These are phyloP conservation scores for Mesocricetus auratus DNA, from an alignment of 2,113 vertebrate genomes.

Conservation along the genomic window DNA sequence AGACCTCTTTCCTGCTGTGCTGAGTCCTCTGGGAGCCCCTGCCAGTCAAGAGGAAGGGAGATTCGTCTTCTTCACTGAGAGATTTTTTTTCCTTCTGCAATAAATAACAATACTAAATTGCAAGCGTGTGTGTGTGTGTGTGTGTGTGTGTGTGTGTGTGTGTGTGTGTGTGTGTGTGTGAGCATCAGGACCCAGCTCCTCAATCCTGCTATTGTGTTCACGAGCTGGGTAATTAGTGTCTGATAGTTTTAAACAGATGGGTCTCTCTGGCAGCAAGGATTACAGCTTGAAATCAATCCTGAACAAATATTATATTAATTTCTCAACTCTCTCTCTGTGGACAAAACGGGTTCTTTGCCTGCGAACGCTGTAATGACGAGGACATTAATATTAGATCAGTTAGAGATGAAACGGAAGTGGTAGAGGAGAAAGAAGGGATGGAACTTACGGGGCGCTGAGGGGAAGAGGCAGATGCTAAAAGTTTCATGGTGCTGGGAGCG, in stretches of 20 bases:
- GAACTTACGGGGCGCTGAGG: conserved; percentile 69
- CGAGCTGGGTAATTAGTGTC: conserved; percentile 86
- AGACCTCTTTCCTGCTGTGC: neutral
- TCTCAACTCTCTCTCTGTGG: conserved; percentile 86
- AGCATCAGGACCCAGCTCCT: conserved; percentile 75
- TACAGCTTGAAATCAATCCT: conserved; percentile 87
- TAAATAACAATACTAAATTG: conserved; percentile 80
- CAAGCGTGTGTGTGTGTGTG: conserved; percentile 57
- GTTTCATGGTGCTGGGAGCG: conserved; percentile 62
- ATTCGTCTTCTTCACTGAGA: conserved; percentile 49
- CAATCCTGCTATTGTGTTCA: conserved; percentile 78
- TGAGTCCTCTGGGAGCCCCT: conserved; percentile 54
- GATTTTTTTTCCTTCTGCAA: conserved; percentile 16
- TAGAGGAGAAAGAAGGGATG: conserved; percentile 66
- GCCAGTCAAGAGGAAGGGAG: conserved; percentile 69
- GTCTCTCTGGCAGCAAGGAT: conserved; percentile 85
- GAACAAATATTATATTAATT: conserved; percentile 86
- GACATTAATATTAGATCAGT: conserved; percentile 88
- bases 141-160: conserved; percentile 38
- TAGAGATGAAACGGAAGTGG: conserved; percentile 83
- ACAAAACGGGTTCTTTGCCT: conserved; percentile 83
- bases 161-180: conserved; percentile 44
- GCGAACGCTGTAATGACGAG: conserved; percentile 79
- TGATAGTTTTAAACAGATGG: conserved; percentile 86
- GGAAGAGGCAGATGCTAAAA: conserved; percentile 41